Percentiles rank a stretch among this genome's conserved stretches.
phyloP scores from a whole-genome alignment of 35 echinoderm and acorn worm genomes.

The Lytechinus variegatus region DNA sequence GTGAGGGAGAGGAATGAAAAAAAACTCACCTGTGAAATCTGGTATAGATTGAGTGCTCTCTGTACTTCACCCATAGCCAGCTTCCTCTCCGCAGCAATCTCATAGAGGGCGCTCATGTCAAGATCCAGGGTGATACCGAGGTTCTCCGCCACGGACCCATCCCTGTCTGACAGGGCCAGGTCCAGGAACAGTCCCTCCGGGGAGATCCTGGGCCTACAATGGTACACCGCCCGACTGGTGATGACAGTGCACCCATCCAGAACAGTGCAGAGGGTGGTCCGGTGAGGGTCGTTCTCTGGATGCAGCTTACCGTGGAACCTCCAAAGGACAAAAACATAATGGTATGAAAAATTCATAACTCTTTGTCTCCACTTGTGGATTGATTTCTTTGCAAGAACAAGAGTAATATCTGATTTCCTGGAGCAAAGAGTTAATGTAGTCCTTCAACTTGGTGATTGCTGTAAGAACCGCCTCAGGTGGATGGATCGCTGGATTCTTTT shows the following conservation, averaged over 20 bases:
- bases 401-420: too few species aligned
- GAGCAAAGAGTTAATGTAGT: too few species aligned
- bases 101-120: slow-evolving; percentile 73
- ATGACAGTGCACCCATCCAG: slow-evolving; percentile 68
- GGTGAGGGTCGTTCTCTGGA: neutral
- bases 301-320: neutral
- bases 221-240: slow-evolving; percentile 63
- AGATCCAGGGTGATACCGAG: slow-evolving; percentile 88
- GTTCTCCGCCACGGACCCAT: slow-evolving; percentile 63
- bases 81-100: slow-evolving; percentile 72
- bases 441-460: too few species aligned
- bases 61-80: slow-evolving; percentile 63
- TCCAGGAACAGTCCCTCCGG: slow-evolving; percentile 75
- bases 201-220: slow-evolving; percentile 77
- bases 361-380: too few species aligned
- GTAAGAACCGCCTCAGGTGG: too few species aligned
- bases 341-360: too few species aligned
- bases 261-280: slow-evolving; percentile 19
- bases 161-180: slow-evolving; percentile 57
- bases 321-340: too few species aligned
- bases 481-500: too few species aligned
- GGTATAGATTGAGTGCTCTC: slow-evolving; percentile 74
- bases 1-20: too few species aligned
- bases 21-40: slow-evolving; percentile 57
- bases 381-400: too few species aligned